Evolutionary conservation across 2,113 vertebrate species (phyloP), one percentile per base, ranked within the genome.

Genomic region (Tylochromis polylepis): DNA sequence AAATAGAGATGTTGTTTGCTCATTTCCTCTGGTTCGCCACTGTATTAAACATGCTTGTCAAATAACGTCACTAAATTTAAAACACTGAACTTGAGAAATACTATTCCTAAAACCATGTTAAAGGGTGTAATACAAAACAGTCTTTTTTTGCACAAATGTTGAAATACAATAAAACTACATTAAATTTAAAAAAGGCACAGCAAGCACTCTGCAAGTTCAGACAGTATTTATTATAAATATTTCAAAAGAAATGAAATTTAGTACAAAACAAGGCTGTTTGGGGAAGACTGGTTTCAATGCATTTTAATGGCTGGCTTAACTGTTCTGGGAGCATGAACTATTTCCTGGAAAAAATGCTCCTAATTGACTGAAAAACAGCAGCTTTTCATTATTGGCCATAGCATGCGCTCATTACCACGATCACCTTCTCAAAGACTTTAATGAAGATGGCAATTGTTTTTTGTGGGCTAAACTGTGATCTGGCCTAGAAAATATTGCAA

Each of bases 311-410:
- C 8, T 58, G 46, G 22, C 34, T 87, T 56, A 58, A 81, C 31
- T 85, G 11, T 75, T 83, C 56, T 51, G 3, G 12, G 16, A 43
- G 43, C 5, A 55, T 77, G 16, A 67, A 56, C 9, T 16, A 81
- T 18, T 46, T 77, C 8, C 43, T 24, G 59, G 41, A 72, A 70
- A 67, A 31, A 84, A 29, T 34, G 15, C 20, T 62, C 15, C n/a
- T 72, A 36, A 89, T 59, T 27, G 57, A 80, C 41, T 36, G 56
- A 56, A 85, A 79, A 87, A 85, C 20, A 36, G 11, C 55, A 27
- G 72, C 55, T 88, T 88, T 65, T 65, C 67, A 82, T 88, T 59
- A 51, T 14, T 29, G 55, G 51, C n/a, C 24, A 41, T 27, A 58
- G 51, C 29, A 20, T 38, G 16, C 1, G 8, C 34, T 85, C 43